Percentiles rank a stretch among this genome's conserved stretches.
Evolutionary conservation across 2,888 invertebrate species (phyloP).

Genomic region (Patella depressa): DNA sequence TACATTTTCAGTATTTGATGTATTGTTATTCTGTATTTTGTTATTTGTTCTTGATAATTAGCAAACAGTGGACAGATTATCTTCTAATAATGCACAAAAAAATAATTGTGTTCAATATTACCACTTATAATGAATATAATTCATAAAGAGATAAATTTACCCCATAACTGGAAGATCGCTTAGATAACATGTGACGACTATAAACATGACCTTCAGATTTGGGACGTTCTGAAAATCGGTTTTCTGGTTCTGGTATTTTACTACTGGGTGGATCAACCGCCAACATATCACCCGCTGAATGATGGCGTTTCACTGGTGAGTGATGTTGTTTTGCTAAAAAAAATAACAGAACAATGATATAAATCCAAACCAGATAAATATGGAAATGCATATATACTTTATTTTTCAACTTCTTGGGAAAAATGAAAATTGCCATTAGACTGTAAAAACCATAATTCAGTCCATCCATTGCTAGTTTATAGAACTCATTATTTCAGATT

Average conservation of each 20-base stretch:
- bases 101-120: no score
- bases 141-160: slow-evolving; percentile 75
- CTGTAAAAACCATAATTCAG: no score
- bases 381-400: no score
- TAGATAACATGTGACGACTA: slow-evolving; percentile 83
- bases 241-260: slow-evolving; percentile 34
- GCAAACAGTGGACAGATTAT: background rate
- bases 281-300: slow-evolving; percentile 70
- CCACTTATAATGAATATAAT: background rate
- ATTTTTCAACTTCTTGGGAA: no score
- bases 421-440: no score
- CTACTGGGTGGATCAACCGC: slow-evolving; percentile 46
- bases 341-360: no score
- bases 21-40: no score
- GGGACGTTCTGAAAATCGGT: slow-evolving; percentile 83
- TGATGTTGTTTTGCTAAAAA: slow-evolving; percentile 90
- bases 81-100: no score
- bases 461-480: no score
- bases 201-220: slow-evolving; percentile 95
- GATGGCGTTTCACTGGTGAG: slow-evolving; percentile 76
- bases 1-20: no score
- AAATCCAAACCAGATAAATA: no score
- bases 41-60: background rate
- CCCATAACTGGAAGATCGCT: slow-evolving; percentile 97
- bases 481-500: no score